Percentiles rank a stretch among this genome's conserved stretches.
phyloP scores from a whole-genome alignment of 2,888 invertebrate species.

The Aphodius granarius region DNA sequence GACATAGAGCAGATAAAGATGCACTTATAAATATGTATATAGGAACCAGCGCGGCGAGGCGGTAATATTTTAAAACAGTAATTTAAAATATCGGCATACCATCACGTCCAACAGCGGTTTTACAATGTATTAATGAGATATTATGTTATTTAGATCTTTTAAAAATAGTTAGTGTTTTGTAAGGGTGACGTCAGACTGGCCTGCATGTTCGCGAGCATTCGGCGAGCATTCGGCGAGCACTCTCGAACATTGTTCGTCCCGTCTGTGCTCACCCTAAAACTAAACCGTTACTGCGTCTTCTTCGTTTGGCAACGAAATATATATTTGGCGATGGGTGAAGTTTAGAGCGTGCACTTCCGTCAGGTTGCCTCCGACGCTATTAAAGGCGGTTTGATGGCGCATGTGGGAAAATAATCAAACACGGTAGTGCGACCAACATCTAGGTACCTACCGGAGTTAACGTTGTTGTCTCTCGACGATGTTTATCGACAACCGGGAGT shows the following conservation, averaged over 20 bases:
- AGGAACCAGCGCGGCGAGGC: background rate
- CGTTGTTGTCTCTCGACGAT: constrained; percentile 21
- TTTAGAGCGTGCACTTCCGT: constrained; percentile 6
- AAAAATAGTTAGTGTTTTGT: too few species aligned
- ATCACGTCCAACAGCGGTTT: background rate
- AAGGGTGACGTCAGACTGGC: too few species aligned
- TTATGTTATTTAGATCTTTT: too few species aligned
- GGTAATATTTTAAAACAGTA: background rate
- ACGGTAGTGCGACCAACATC: constrained; percentile 8
- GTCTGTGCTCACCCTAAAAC: too few species aligned
- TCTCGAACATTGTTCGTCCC: too few species aligned
- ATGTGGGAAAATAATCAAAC: constrained; percentile 15
- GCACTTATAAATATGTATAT: background rate
- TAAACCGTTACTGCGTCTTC: background rate
- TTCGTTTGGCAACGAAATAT: background rate
- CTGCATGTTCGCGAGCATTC: too few species aligned
- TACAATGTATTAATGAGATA: too few species aligned
- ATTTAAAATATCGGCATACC: background rate
- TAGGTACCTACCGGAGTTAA: background rate
- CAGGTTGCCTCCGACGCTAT: constrained; percentile 4
- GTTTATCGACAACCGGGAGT: constrained; percentile 33
- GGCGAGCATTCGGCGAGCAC: too few species aligned
- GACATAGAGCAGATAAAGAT: background rate
- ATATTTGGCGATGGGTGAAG: background rate
- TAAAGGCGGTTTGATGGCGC: constrained; percentile 11